Evolutionary conservation across 1,140 invertebrate genomes (phyloP).

Genomic region (Schmidtea mediterranea): DNA sequence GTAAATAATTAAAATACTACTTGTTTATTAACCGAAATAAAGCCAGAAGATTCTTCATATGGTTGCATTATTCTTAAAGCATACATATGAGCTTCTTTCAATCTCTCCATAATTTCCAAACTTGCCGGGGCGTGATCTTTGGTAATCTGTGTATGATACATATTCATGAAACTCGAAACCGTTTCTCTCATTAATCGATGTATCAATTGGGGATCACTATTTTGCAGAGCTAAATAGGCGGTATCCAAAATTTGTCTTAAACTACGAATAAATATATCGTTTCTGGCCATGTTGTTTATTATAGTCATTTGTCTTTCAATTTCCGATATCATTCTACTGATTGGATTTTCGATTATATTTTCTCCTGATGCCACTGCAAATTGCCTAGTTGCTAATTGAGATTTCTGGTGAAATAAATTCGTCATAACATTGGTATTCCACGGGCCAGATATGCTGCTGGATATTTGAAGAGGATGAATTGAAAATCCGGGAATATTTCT

Average conservation of each 20-base stretch:
- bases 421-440: slow-evolving; percentile 5
- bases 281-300: background rate
- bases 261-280: background rate
- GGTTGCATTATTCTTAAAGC: background rate
- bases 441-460: slow-evolving; percentile 1
- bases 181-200: background rate
- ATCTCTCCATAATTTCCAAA: slow-evolving; percentile 2
- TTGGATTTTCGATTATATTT: slow-evolving; percentile 6
- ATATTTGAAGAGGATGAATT: slow-evolving; percentile 26
- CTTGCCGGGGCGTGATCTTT: background rate
- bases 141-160: background rate
- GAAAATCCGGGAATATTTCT: slow-evolving; percentile 72
- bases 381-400: slow-evolving; percentile 5
- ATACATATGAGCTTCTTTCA: slow-evolving; percentile 3
- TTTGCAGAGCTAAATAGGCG: background rate
- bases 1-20: background rate
- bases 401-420: slow-evolving; percentile 3
- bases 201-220: background rate
- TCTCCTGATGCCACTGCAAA: slow-evolving; percentile 5
- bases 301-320: slow-evolving; percentile 1
- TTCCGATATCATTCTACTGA: background rate
- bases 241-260: background rate
- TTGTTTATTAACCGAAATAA: no score
- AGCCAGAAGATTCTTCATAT: background rate
- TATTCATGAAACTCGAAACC: background rate